Conservation (phyloP, 1,140 invertebrate genomes). For the Batillaria attramentaria region DNA sequence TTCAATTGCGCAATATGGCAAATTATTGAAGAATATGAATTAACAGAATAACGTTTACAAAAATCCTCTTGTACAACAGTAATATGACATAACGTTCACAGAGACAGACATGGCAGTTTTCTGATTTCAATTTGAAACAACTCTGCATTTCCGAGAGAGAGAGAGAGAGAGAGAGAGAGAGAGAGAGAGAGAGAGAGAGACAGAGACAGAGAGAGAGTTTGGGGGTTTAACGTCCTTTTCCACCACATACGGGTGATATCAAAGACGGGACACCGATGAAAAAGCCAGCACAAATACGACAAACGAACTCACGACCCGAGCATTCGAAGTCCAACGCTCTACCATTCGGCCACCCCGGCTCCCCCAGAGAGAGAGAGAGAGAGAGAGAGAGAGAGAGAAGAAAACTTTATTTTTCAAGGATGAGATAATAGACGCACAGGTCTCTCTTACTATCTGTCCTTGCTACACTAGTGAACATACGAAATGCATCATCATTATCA, state of each 20-base stretch:
- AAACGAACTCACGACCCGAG: constrained; percentile 66
- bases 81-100: constrained; percentile 12
- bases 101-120: neutral
- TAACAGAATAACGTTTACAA: neutral
- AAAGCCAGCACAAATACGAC: constrained; percentile 69
- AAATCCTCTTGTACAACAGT: neutral
- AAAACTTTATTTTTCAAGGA: too few species aligned
- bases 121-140: neutral
- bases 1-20: neutral
- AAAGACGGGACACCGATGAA: constrained; percentile 74
- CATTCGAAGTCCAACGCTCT: constrained; percentile 51
- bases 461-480: too few species aligned
- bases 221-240: neutral
- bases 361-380: neutral
- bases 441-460: too few species aligned
- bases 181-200: constrained; percentile 15
- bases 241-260: constrained; percentile 74
- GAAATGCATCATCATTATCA: too few species aligned
- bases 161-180: neutral
- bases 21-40: neutral
- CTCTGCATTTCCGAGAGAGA: neutral
- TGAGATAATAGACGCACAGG: too few species aligned
- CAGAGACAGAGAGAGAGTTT: neutral
- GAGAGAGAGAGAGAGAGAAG: too few species aligned
- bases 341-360: neutral